phyloP scores from a whole-genome alignment of 2,113 vertebrate species.

The Sturnira hondurensis region DNA sequence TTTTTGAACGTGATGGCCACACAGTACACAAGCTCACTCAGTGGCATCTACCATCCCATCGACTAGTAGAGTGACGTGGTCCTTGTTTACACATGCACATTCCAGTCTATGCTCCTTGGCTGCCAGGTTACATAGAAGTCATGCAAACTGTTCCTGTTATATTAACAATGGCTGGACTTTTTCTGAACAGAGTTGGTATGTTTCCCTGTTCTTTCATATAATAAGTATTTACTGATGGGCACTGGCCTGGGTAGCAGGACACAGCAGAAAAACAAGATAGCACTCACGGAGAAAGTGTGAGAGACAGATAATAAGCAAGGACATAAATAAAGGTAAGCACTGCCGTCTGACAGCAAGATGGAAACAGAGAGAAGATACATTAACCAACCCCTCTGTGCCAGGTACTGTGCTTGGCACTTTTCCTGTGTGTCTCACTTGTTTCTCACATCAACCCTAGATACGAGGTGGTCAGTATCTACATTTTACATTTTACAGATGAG shows the following conservation, averaged over 20 bases:
- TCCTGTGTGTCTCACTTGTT: neutral
- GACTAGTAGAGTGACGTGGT: too few species aligned
- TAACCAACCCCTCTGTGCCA: neutral
- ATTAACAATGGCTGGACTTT: too few species aligned
- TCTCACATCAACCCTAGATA: neutral
- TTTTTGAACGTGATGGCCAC: too few species aligned
- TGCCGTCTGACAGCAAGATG: neutral
- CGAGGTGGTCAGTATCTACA: neutral
- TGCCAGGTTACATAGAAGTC: too few species aligned
- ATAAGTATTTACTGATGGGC: neutral
- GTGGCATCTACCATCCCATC: too few species aligned
- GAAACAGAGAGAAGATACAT: neutral
- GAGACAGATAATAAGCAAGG: neutral
- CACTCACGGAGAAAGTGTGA: neutral
- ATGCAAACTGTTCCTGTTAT: too few species aligned
- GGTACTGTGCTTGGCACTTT: neutral
- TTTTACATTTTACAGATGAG: neutral
- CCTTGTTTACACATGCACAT: too few species aligned
- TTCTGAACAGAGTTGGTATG: too few species aligned
- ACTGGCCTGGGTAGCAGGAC: neutral
- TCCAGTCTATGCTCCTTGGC: too few species aligned
- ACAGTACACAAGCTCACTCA: too few species aligned
- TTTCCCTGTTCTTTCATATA: neutral
- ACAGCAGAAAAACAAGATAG: neutral
- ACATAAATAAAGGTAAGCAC: neutral